A percentile compares a stretch with the other conserved stretches of the same genome.
Evolutionary conservation across 2,888 invertebrate species (phyloP).

Genomic region (Lasiommata megera): DNA sequence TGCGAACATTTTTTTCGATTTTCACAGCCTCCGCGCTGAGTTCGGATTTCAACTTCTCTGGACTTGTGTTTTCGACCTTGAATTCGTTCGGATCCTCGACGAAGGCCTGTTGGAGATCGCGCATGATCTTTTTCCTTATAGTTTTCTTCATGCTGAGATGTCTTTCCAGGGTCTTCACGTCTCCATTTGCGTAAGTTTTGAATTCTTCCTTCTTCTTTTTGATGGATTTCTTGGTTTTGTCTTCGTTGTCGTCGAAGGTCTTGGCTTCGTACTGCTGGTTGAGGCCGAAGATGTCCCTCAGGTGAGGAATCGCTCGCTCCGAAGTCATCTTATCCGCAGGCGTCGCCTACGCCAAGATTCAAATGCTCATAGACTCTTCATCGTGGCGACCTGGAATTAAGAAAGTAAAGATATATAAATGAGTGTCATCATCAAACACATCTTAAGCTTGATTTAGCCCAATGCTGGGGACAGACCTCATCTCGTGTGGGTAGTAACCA

Average conservation of each 20-base stretch:
- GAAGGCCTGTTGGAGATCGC: conserved; percentile 89
- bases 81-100: conserved; percentile 88
- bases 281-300: conserved; percentile 87
- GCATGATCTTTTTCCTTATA: conserved; percentile 91
- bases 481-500: no score
- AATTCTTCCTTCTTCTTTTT: conserved; percentile 86
- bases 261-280: conserved; percentile 78
- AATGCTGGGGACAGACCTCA: no score
- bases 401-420: conserved; percentile 34
- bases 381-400: conserved; percentile 66
- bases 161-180: conserved; percentile 88
- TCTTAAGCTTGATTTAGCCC: no score
- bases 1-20: conserved; percentile 79
- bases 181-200: conserved; percentile 84
- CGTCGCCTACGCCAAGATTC: conserved; percentile 45
- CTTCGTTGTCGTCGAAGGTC: conserved; percentile 70
- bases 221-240: conserved; percentile 77
- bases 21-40: conserved; percentile 85
- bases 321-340: conserved; percentile 80
- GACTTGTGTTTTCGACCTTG: conserved; percentile 85
- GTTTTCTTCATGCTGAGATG: conserved; percentile 94
- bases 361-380: conserved; percentile 65
- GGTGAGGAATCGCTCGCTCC: conserved; percentile 88
- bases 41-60: conserved; percentile 85
- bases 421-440: neutral